These are phyloP conservation scores for Philotrypesis tridentata DNA, from an alignment of 1,140 invertebrate species.

Conservation along the genomic window DNA sequence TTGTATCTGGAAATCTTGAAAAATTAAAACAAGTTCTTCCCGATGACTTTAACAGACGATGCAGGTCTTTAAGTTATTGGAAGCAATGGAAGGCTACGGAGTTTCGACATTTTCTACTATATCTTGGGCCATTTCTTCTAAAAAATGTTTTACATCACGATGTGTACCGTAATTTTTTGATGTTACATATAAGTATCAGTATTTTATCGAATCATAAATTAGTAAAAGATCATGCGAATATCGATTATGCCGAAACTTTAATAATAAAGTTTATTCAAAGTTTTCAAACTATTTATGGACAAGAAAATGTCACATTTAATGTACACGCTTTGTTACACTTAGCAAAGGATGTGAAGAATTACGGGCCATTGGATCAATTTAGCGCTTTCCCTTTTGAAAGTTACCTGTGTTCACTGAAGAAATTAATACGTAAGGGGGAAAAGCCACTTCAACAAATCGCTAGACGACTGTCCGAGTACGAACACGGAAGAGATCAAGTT, in stretches of 20 bases:
- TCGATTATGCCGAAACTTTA: conserved; percentile 48
- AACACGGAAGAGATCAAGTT: background rate
- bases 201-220: background rate
- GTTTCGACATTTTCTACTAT: too few relatives aligned
- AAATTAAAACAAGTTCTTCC: too few relatives aligned
- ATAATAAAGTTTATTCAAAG: conserved; percentile 1
- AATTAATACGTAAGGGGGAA: conserved; percentile 4
- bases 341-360: conserved; percentile 50
- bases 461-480: conserved; percentile 8
- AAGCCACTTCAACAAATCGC: conserved; percentile 13
- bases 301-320: conserved; percentile 51
- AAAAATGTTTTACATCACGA: too few relatives aligned
- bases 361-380: conserved; percentile 50
- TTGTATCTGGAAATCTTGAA: too few relatives aligned
- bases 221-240: conserved; percentile 10
- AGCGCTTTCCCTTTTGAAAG: conserved; percentile 19
- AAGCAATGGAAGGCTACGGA: too few relatives aligned
- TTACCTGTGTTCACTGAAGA: conserved; percentile 14
- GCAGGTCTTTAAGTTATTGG: too few relatives aligned
- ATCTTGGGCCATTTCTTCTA: too few relatives aligned
- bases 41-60: too few relatives aligned
- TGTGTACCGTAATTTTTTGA: background rate
- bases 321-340: conserved; percentile 56
- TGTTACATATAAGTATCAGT: background rate
- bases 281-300: conserved; percentile 15